Evolutionary conservation across 2,113 vertebrate species (phyloP), one percentile per base, ranked within the genome.

Genomic region (Polypterus bichir): DNA sequence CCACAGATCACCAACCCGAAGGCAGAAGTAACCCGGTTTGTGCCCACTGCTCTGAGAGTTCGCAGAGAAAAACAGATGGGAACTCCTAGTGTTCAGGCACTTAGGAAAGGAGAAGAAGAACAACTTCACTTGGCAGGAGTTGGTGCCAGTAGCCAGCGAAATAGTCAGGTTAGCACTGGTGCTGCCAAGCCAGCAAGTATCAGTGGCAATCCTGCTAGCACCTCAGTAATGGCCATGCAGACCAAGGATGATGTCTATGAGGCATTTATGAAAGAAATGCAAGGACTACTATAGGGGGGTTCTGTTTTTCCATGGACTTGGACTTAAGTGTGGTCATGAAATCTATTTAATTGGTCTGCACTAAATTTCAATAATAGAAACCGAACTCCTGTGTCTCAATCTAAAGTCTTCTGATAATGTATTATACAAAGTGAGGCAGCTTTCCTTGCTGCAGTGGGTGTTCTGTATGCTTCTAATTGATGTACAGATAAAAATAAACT

Each of bases 251-350:
- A 99, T 71, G 87, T 97, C 63, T 99, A 98, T 71, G 96, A 99
- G 79, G 92, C 93, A 46, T 99, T 99, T 72, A 99, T 99, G 96
- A 93, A 95, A 65, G 96, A 99, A 77, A 98, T 98, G 95, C 91
- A 99, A 71, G 93, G 96, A 65, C 87, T 99, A 4, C 90, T 99
- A 51, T 90, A 77, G 81, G 61, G 70, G 6, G 4, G 5, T 27
- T 27, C 27, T 27, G 27, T 27, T 27, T 27, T 27, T 27, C 27
- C 27, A 27, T 27, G 27, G 27, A 27, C 27, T 27, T 27, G 27
- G 27, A 27, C 27, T 27, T 27, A 27, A 27, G 27, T 27, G 27
- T 27, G 27, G 27, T 27, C 27, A 27, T 27, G 27, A 27, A 27
- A 27, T 27, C 27, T 27, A 27, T 27, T 27, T 27, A 27, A 27